Conservation (phyloP, 2,113 vertebrate genomes). For the Gobiocypris rarus region DNA sequence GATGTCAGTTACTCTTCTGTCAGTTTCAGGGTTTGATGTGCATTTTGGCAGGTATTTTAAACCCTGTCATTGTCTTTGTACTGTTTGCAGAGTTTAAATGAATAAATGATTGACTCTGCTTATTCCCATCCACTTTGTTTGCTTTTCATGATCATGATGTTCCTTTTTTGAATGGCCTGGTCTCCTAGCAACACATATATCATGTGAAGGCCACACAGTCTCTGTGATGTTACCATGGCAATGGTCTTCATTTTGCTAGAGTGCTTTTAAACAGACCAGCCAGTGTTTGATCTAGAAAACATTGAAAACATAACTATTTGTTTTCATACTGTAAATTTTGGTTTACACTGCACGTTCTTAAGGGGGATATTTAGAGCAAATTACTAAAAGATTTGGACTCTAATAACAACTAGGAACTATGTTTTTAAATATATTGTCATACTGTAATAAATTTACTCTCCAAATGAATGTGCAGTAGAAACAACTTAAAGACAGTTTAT, state of each 20-base stretch:
- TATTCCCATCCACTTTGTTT: not conserved
- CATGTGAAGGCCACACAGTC: slow-evolving; percentile 7
- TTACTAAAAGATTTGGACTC: not conserved
- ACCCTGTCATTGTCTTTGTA: not conserved
- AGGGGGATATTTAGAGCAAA: not conserved
- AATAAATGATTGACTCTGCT: slow-evolving; percentile 14
- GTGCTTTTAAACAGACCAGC: not conserved
- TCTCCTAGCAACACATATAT: slow-evolving; percentile 24
- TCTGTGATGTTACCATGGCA: slow-evolving; percentile 14
- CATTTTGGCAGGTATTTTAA: not conserved
- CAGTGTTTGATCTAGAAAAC: not conserved
- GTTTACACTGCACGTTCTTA: not conserved
- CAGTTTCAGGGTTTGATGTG: not conserved
- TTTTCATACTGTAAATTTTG: not conserved
- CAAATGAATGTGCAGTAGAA: no score
- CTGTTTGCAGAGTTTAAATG: not conserved
- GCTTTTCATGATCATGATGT: not conserved
- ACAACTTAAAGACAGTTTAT: no score
- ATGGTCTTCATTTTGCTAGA: not conserved
- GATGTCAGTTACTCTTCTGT: not conserved
- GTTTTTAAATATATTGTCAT: no score
- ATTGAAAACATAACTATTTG: not conserved
- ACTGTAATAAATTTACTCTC: no score
- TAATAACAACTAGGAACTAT: no score
- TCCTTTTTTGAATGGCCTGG: not conserved